Percentiles rank a stretch among this genome's conserved stretches.
Conservation (phyloP, 2,113 vertebrate genomes). For the Rousettus leschenaultii region DNA sequence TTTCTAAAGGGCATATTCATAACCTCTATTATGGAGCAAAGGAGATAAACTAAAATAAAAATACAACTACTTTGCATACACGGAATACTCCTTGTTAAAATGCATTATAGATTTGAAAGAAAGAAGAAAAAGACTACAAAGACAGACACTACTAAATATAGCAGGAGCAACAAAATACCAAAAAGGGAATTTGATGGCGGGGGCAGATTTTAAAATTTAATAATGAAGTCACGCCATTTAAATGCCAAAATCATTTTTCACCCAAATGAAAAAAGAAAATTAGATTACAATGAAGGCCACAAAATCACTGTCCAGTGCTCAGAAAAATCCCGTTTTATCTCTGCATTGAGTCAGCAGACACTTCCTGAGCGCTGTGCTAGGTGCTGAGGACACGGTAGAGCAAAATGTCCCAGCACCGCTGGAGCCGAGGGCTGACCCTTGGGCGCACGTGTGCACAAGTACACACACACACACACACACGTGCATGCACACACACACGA, state of each 20-base stretch:
- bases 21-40: slow-evolving; percentile 2
- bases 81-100: background rate
- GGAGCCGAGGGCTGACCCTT: background rate
- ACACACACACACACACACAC: background rate
- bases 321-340: background rate
- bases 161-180: slow-evolving; percentile 20
- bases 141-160: slow-evolving; percentile 10
- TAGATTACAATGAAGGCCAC: background rate
- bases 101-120: background rate
- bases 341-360: background rate
- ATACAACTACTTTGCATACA: slow-evolving; percentile 10
- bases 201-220: slow-evolving; percentile 29
- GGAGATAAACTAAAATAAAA: slow-evolving; percentile 62
- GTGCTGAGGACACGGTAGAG: background rate
- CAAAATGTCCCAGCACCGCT: background rate
- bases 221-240: slow-evolving; percentile 40
- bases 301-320: background rate
- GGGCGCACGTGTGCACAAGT: fast-evolving
- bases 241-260: slow-evolving; percentile 61
- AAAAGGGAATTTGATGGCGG: background rate
- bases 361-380: background rate
- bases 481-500: background rate
- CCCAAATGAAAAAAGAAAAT: slow-evolving; percentile 47
- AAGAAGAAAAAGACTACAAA: background rate
- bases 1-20: slow-evolving; percentile 42